phyloP scores from a whole-genome alignment of 2,113 vertebrate species.

The Opisthocomus hoazin region DNA sequence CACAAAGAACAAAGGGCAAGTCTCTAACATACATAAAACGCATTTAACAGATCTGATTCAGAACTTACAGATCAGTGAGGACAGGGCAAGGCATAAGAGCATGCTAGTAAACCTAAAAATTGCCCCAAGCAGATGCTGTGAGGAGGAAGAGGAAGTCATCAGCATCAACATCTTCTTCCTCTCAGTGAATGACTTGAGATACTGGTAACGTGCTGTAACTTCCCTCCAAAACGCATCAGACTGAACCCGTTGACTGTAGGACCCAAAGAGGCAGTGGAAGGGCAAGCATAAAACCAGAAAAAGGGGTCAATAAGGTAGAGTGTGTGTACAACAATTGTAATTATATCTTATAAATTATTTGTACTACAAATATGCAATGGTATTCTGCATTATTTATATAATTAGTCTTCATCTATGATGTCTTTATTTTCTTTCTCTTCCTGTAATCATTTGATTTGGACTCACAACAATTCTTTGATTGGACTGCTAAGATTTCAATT shows the following conservation, averaged over 20 bases:
- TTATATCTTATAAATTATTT: neutral
- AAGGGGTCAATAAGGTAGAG: neutral
- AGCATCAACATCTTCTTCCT: neutral
- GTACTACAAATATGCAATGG: too few species aligned
- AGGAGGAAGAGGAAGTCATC: neutral
- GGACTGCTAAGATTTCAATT: neutral
- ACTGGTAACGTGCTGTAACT: neutral
- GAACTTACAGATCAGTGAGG: neutral
- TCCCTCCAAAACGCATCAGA: neutral
- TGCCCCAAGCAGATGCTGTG: neutral
- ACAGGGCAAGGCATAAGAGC: neutral
- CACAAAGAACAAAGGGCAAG: neutral
- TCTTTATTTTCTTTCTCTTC: neutral
- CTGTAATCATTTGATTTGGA: neutral
- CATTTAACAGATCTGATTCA: neutral
- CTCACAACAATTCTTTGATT: neutral
- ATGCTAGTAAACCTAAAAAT: neutral
- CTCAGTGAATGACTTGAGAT: neutral
- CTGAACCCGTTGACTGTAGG: neutral
- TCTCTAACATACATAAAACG: neutral
- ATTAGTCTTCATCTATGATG: neutral
- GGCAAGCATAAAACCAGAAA: neutral
- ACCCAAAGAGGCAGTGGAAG: neutral
- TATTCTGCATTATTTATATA: neutral
- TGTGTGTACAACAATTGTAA: neutral